Evolutionary conservation across 2,888 invertebrate species (phyloP).

Genomic region (Nymphalis urticae): DNA sequence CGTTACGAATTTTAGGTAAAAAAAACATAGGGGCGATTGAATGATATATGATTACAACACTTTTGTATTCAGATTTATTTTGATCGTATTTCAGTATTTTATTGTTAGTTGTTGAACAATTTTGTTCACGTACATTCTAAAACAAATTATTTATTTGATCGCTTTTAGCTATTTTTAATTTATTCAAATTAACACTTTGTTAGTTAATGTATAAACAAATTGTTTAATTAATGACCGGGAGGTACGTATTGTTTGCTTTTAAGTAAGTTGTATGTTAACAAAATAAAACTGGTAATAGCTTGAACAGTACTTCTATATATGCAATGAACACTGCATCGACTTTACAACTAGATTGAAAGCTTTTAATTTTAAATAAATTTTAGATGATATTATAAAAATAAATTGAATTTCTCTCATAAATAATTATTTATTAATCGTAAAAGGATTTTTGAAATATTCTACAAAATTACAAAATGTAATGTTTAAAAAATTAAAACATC

Average conservation of each 20-base stretch:
- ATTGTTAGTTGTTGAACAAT: background rate
- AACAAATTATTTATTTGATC: background rate
- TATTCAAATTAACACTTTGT: background rate
- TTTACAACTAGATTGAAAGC: no score
- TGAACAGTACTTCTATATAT: background rate
- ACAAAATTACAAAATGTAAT: no score
- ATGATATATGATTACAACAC: conserved; percentile 3
- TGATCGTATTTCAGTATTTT: background rate
- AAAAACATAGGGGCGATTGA: conserved; percentile 1
- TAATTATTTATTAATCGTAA: no score
- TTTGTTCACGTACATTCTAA: background rate
- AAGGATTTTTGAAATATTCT: no score
- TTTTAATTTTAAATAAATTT: no score
- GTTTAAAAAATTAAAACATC: no score
- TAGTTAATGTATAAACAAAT: conserved; percentile 1
- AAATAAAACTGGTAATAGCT: background rate
- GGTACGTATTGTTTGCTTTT: background rate
- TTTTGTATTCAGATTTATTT: conserved; percentile 4
- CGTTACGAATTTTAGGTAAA: conserved; percentile 4
- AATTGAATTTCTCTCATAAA: no score
- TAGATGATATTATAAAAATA: no score
- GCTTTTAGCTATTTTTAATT: background rate
- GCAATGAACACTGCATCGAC: no score
- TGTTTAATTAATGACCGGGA: background rate
- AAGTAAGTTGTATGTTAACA: background rate